These are phyloP conservation scores for Zootermopsis nevadensis DNA, from an alignment of 2,888 invertebrate genomes.

Conservation along the genomic window DNA sequence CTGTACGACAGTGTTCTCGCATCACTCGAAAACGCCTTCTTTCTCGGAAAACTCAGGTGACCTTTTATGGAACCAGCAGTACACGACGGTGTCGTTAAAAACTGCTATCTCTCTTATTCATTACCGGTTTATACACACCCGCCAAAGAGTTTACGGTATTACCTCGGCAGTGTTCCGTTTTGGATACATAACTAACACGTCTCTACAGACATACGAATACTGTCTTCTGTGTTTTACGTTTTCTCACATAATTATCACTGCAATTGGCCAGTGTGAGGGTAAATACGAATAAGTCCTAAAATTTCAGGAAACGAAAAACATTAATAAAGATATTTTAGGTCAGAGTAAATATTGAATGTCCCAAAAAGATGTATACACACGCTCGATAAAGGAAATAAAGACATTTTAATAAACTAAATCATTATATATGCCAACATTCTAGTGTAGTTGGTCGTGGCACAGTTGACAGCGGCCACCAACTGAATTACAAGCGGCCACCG, in stretches of 20 bases:
- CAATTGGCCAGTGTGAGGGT: too few species aligned
- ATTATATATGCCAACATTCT: too few species aligned
- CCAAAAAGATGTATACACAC: too few species aligned
- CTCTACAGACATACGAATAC: not conserved
- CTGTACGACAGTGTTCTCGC: not conserved
- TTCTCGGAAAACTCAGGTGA: constrained; percentile 31
- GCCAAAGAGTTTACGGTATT: not conserved
- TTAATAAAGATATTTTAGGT: too few species aligned
- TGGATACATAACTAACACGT: not conserved
- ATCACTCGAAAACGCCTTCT: constrained; percentile 34
- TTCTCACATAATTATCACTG: not conserved
- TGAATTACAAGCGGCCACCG: too few species aligned
- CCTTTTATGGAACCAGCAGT: constrained; percentile 32
- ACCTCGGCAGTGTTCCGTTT: not conserved
- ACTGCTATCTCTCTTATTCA: constrained; percentile 31
- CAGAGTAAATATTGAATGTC: too few species aligned
- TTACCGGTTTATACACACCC: constrained; percentile 24
- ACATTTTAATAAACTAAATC: too few species aligned
- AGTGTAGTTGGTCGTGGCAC: too few species aligned
- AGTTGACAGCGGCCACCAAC: too few species aligned
- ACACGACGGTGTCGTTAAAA: constrained; percentile 3
- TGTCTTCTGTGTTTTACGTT: not conserved
- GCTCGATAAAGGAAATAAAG: too few species aligned
- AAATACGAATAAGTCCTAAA: too few species aligned
- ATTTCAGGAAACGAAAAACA: too few species aligned